Base-by-base conservation (phyloP, 2,888 invertebrate species). In the Epirrhoe tristata region DNA sequence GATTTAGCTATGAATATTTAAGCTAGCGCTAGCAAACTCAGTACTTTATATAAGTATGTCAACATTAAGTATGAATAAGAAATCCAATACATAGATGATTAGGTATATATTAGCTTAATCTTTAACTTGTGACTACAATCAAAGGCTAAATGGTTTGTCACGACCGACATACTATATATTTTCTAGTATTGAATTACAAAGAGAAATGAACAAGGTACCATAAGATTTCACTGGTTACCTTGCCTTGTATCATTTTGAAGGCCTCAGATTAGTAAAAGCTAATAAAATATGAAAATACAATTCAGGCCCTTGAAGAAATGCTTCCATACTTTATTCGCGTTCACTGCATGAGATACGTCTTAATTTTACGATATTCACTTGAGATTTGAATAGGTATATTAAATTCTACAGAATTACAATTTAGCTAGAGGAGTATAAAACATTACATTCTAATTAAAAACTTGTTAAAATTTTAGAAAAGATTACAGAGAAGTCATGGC, bases 351-450 rank as follows among this genome's bases (percentile, higher is more conserved):
- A 43, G 5, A 12, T 43, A 12, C 39, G 12, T 43, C 4, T 10
- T 39, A 39, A 39, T 43, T 43, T 24, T 43, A 43, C 39, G 39
- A 43, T 43, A 43, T 5, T 43, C 12, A 24, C 0, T 34, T 7
- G 34, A 7, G 3, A 32, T 6, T 6, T 32, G 6, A 3, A 32
- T 32, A 32, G 6, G 5, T 34, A 36, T 14, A 39, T 46, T 17
- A 54, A 73, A 69, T 74, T 68, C 74, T 77, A 77, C 67, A 70
- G 71, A 74, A 63, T 48, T 72, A 67, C 57, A 62, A 62, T 57
- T 58, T 61, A 67, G 56, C 24, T 63, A 53, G 52, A 57, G 16
- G 6, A 43, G 48, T 63, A 61, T 34, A 63, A 64, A 63, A 69
- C 51, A 43, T 57, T 70, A 54, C 54, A 57, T 34, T 43, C 56